phyloP scores from a whole-genome alignment of 2,113 vertebrate species.

The Chinchilla lanigera region DNA sequence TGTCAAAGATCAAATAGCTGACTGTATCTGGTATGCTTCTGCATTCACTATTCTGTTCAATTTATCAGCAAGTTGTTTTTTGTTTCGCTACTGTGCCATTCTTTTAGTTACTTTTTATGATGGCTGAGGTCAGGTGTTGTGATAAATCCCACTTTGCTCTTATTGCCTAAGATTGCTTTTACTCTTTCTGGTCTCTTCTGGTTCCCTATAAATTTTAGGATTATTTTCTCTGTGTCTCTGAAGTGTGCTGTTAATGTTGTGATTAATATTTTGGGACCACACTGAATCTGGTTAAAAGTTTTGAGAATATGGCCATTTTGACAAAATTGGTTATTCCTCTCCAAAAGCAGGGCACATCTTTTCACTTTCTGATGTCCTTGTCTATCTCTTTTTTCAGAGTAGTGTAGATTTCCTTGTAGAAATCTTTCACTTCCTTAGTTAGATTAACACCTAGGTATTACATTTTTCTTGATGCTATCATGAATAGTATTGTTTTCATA shows the following conservation, averaged over 20 bases:
- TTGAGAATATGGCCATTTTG: neutral
- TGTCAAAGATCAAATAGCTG: neutral
- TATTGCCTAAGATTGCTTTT: neutral
- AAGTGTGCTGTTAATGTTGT: neutral
- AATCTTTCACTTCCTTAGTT: neutral
- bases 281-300: neutral
- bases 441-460: neutral
- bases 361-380: neutral
- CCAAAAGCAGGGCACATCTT: neutral
- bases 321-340: neutral
- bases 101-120: neutral
- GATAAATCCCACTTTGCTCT: neutral
- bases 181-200: neutral
- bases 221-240: neutral
- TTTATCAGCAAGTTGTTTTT: neutral
- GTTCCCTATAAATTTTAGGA: neutral
- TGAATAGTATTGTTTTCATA: neutral
- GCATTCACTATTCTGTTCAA: neutral
- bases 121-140: neutral
- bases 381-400: neutral
- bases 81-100: neutral
- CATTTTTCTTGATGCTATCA: neutral
- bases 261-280: too few relatives aligned
- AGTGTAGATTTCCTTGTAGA: neutral
- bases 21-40: neutral